phyloP scores from a whole-genome alignment of 2,113 vertebrate genomes.

The Copsychus sechellarum region DNA sequence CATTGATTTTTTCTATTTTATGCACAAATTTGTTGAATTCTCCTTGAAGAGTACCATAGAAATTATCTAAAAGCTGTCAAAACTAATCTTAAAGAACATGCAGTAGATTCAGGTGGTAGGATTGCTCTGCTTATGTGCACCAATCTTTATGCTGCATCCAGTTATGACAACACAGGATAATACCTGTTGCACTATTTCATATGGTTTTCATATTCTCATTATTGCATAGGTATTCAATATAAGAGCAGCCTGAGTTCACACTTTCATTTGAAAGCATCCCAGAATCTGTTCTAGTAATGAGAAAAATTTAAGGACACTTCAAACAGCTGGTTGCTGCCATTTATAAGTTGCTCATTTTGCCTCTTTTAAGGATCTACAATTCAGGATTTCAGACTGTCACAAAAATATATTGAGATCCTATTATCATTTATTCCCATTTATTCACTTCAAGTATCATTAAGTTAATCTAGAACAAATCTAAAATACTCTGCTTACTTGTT shows the following conservation, averaged over 20 bases:
- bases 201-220: not conserved
- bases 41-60: not conserved
- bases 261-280: not conserved
- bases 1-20: not conserved
- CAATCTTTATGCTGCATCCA: not conserved
- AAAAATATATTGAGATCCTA: not conserved
- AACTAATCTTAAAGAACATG: not conserved
- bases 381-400: not conserved
- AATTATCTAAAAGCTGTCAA: not conserved
- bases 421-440: not conserved
- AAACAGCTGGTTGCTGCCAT: not conserved
- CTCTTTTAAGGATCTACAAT: not conserved
- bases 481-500: not conserved
- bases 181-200: not conserved
- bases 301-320: not conserved
- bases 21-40: not conserved
- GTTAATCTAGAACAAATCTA: not conserved
- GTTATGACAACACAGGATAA: not conserved
- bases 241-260: not conserved
- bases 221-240: not conserved
- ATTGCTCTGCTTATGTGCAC: not conserved
- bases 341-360: not conserved
- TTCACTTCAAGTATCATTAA: not conserved
- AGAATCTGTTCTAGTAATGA: not conserved
- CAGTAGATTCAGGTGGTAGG: not conserved